These are phyloP conservation scores for Prietella phreatophila DNA, from an alignment of 2,113 vertebrate genomes.

Conservation along the genomic window DNA sequence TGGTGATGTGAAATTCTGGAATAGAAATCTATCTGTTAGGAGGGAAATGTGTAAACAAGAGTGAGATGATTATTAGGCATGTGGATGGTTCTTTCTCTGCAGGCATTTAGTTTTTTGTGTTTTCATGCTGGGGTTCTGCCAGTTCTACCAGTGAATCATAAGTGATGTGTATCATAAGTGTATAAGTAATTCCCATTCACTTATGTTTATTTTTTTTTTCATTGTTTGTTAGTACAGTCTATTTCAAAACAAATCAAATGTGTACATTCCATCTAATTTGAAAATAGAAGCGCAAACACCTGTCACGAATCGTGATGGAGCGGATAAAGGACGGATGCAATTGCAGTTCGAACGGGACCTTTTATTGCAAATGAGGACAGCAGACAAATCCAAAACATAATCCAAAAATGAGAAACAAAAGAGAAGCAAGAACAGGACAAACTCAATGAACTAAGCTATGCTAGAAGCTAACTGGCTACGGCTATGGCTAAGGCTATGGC, in stretches of 20 bases:
- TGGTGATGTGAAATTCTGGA: no score
- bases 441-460: no score
- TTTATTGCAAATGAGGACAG: no score
- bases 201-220: background rate
- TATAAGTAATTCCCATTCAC: background rate
- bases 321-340: no score
- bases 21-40: background rate
- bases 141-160: background rate
- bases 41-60: background rate
- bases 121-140: background rate
- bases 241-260: background rate
- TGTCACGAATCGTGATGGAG: no score
- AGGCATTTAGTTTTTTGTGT: background rate
- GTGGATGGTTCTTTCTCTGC: background rate
- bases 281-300: background rate
- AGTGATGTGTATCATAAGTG: background rate
- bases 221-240: background rate
- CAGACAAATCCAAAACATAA: no score
- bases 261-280: background rate
- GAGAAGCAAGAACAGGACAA: no score
- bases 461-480: no score
- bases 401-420: no score
- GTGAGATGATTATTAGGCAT: background rate
- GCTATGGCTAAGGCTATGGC: no score
- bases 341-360: no score